Evolutionary conservation across 2,113 vertebrate genomes (phyloP).

Genomic region (Poecilia latipinna): DNA sequence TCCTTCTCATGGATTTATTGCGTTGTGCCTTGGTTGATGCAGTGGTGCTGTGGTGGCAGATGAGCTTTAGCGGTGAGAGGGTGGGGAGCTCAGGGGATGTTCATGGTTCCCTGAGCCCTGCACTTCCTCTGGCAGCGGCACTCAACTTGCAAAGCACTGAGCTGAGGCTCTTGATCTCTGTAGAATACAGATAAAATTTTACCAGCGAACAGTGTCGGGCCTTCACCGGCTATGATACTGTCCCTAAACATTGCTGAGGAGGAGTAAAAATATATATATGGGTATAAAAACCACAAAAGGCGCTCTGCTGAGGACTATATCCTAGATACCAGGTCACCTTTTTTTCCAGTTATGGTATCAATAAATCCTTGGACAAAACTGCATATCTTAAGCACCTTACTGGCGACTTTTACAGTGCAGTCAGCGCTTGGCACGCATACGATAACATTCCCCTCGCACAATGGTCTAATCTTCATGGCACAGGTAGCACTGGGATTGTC

Average conservation of each 20-base stretch:
- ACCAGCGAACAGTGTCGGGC: constrained; percentile 60
- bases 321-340: constrained; percentile 76
- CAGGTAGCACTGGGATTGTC: constrained; percentile 83
- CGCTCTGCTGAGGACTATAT: constrained; percentile 62
- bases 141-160: constrained; percentile 63
- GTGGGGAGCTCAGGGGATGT: constrained; percentile 46
- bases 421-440: constrained; percentile 72
- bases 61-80: constrained; percentile 57
- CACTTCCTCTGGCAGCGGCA: constrained; percentile 65
- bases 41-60: constrained; percentile 33
- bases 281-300: constrained; percentile 57
- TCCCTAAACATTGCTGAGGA: constrained; percentile 73
- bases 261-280: constrained; percentile 66
- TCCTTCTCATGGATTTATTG: constrained; percentile 55
- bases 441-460: constrained; percentile 80
- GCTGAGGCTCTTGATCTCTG: constrained; percentile 70
- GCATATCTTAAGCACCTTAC: constrained; percentile 82
- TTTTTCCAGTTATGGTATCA: constrained; percentile 71
- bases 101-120: constrained; percentile 68
- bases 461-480: constrained; percentile 83
- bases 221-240: constrained; percentile 49
- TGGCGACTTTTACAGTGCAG: constrained; percentile 77
- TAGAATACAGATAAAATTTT: constrained; percentile 72
- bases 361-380: constrained; percentile 79
- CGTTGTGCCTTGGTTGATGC: constrained; percentile 32